Base-by-base conservation (phyloP, 2,797 vertebrate genomes). In the Cryptoprocta ferox region DNA sequence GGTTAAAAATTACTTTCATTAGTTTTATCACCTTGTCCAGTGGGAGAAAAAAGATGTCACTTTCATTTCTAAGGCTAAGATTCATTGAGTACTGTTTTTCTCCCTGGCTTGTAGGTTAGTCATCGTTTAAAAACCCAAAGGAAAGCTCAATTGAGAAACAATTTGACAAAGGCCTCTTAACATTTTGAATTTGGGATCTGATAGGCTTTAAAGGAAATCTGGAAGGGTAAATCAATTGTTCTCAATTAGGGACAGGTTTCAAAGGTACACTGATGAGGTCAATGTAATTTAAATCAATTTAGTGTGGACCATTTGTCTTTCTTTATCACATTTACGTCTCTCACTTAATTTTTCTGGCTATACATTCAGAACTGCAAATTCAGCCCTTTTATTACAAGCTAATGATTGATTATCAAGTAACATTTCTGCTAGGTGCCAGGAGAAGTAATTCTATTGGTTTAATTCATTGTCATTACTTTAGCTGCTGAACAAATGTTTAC, bases 401-500 rank as follows among this genome's bases (percentile, higher is more conserved):
- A 80, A 76, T 89, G 83, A 90, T 63, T 94, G 96, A 97, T 97
- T 97, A 96, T 96, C 95, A 98, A 98, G 98, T 96, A 88, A 24
- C 35, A 63, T 89, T 63, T 97, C 56, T 2, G 78, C 85, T 70
- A 96, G 96, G 68, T 95, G 80, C 78, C 90, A 93, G 84, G 92
- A 98, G 88, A 95, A 97, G 93, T 95, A 59, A 89, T 73, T 65
- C 96, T 94, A 80, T 91, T 91, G 91, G 42, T 96, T 97, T 95
- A 98, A 98, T 80, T 76, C 59, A 86, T 8, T 93, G 94, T 86
- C 96, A 81, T 75, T 93, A 92, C 91, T 98, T 96, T 59, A 97
- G 97, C 91, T 97, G 82, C 93, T 88, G 95, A 97, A 97, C 94
- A 98, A 98, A 97, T 48, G 95, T 97, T 98, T 97, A 97, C 94